Base-by-base conservation (phyloP, 1,140 invertebrate genomes). In the Drosophila ambigua region DNA sequence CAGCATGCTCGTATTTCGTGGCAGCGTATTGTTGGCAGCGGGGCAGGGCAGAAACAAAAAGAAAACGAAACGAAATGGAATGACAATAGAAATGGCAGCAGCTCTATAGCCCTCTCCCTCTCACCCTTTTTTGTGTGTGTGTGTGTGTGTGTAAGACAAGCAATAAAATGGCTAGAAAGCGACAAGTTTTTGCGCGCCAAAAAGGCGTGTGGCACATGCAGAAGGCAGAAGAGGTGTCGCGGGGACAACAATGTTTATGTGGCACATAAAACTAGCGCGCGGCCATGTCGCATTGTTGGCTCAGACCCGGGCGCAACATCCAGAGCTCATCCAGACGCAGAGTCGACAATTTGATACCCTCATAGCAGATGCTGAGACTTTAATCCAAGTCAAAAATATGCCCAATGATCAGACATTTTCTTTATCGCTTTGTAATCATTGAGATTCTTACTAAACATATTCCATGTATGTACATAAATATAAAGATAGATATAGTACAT, bases 241-340 rank as follows among this genome's bases (percentile, higher is more conserved):
- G 61, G 73, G 74, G 66, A 35, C 51, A 68, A 65, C 66, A 49
- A 77, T 87, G 83, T 72, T 76, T 85, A 82, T 79, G 72, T 69
- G 79, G 61, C 61, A 81, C 78, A 85, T 85, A 87, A 85, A 85
- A 85, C 82, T 85, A 85, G 82, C 77, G 55, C 82, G 55, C 77
- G 65, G 63, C 52, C 52, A 45, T 77, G 69, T 82, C 69, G 74
- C 79, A 78, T 83, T 82, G 79, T 78, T 83, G 55, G 72, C 66
- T 45, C 16, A 46, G 20, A 31, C 11, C 7, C 13, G 8, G n/a
- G 5, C 5, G n/a, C 16, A 15, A 11, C 43, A 23, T 20, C 26
- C 26, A 39, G 11, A 39, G 4, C 31, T 5, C 0, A 35, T 4
- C 11, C 35, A 4, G 4, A 11, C 0, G 35, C 35, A 13, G 35